Evolutionary conservation across 2,797 vertebrate genomes (phyloP), one percentile per base, ranked within the genome.

Genomic region (Lagorchestes hirsutus): DNA sequence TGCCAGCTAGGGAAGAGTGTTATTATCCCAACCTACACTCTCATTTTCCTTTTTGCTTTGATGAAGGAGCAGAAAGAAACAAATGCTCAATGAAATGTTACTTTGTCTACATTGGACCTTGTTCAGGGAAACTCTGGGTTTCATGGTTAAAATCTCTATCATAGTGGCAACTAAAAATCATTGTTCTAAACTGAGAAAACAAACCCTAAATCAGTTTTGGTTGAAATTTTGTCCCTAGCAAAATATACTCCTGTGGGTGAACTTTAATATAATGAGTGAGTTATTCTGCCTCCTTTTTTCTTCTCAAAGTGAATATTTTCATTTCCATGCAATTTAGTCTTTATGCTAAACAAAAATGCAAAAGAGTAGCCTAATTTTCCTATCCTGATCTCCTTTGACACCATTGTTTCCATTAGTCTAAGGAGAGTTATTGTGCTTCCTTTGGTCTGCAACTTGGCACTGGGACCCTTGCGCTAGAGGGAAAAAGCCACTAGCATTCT

Each of bases 271-370:
- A 31, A 92, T 52, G 0, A 22, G 54, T 52, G 0, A 22, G 54
- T 40, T 93, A 67, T 5, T 4, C 14, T 29, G 12, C 4, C 31
- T 82, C 74, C n/a, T 82, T 82, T 46, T 12, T 46, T 82, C 91
- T 95, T 54, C 91, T 0, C 56, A 92, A 11, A 11, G 22, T 46
- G 5, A 95, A 57, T 56, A 58, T 58, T 95, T 92, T 97, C 5
- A 54, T 92, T 95, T 94, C 95, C 16, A 22, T 94, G 91, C 90
- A 67, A 4, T 9, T 4, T 92, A 90, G 12, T 11, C 12, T 94
- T 95, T 90, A 10, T 96, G 95, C 94, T 59, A 96, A 82, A 24
- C 93, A 92, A 92, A 97, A 97, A 55, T 62, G 2, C 12, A 95
- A 90, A 90, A 16, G 18, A 24, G 10, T 82, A 74, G 22, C 94